A percentile compares a stretch with the other conserved stretches of the same genome.
Evolutionary conservation across 2,113 vertebrate genomes (phyloP).

Genomic region (Mugil cephalus): DNA sequence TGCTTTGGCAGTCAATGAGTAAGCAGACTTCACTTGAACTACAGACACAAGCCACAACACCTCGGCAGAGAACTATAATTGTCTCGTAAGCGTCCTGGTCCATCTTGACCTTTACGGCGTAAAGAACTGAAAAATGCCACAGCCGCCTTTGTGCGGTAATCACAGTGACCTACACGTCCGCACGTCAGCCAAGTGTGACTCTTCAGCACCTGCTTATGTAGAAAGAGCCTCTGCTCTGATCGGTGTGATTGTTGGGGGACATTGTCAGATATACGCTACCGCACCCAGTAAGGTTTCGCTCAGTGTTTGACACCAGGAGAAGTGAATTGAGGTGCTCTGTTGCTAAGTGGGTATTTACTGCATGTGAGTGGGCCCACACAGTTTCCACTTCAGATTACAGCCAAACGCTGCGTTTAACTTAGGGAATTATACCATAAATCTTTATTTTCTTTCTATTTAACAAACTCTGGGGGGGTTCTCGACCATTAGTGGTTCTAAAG

Average conservation of each 20-base stretch:
- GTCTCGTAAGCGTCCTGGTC: constrained; percentile 9
- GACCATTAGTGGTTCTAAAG: background rate
- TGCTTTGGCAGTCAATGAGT: constrained; percentile 1
- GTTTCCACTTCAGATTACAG: constrained; percentile 22
- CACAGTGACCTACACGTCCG: constrained; percentile 13
- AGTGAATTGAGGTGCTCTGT: background rate
- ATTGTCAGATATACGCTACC: background rate
- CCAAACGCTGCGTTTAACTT: constrained; percentile 4
- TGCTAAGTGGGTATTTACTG: constrained; percentile 3
- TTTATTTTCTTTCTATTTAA: constrained; percentile 12
- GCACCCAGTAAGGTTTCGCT: background rate
- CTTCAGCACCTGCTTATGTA: background rate
- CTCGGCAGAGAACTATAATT: background rate
- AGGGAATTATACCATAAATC: constrained; percentile 7
- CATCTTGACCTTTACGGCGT: constrained; percentile 29
- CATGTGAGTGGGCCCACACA: constrained; percentile 3
- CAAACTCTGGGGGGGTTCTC: background rate
- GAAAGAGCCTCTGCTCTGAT: too few relatives aligned
- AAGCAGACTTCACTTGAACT: constrained; percentile 12
- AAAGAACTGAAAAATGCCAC: constrained; percentile 35
- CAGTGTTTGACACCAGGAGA: background rate
- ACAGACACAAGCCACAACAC: constrained; percentile 3
- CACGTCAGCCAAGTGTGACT: background rate
- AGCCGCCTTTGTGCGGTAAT: background rate
- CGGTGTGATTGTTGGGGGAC: too few relatives aligned